phyloP scores from a whole-genome alignment of 2,797 vertebrate genomes.

The Silurus aristotelis region DNA sequence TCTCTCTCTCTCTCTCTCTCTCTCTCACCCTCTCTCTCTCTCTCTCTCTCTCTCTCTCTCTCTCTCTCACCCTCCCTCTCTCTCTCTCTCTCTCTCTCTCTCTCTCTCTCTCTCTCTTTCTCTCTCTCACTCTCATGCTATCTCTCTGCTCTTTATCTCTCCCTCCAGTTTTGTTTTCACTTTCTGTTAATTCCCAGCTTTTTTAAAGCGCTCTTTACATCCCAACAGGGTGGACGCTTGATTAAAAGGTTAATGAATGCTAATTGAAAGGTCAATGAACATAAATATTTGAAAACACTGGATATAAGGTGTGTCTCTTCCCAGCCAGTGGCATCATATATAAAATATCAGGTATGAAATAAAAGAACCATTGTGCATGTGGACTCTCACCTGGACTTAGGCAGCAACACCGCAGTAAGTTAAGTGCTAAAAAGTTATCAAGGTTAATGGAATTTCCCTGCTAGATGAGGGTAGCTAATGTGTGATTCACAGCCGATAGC shows the following conservation, averaged over 20 bases:
- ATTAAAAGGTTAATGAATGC: constrained; percentile 70
- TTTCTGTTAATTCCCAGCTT: constrained; percentile 60
- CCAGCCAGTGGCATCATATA: constrained; percentile 59
- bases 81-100: too few species aligned
- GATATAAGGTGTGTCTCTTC: constrained; percentile 1
- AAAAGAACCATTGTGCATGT: constrained; percentile 64
- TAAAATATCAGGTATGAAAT: constrained; percentile 57
- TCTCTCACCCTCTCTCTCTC: not conserved
- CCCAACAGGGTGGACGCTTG: constrained; percentile 55
- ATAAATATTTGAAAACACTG: constrained; percentile 30
- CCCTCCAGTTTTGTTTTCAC: constrained; percentile 46
- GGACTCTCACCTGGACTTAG: constrained; percentile 70
- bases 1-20: too few species aligned
- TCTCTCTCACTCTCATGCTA: too few species aligned
- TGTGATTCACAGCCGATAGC: constrained; percentile 71
- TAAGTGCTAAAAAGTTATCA: constrained; percentile 76
- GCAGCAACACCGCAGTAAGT: constrained; percentile 70
- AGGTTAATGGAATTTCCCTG: constrained; percentile 77
- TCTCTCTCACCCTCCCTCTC: not conserved
- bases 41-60: not conserved
- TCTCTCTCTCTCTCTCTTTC: not conserved
- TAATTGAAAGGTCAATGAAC: constrained; percentile 67
- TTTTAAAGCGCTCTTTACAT: constrained; percentile 55
- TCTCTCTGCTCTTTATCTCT: not conserved
- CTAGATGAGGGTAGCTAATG: constrained; percentile 74